Evolutionary conservation across 1,140 invertebrate genomes (phyloP).

Genomic region (Telenomus remus): DNA sequence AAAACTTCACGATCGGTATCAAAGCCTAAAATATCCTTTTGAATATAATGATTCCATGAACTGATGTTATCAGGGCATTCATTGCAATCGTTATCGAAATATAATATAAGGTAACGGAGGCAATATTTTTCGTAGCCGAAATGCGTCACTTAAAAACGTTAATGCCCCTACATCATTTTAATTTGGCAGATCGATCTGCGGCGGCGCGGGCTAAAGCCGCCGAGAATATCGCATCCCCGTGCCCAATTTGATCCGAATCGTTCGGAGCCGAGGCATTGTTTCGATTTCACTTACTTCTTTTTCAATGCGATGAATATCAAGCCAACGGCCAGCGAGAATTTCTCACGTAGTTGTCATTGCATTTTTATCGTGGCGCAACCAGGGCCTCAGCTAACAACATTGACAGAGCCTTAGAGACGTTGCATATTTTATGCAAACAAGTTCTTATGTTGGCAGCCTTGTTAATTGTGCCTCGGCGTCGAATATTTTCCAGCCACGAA

Average conservation of each 20-base stretch:
- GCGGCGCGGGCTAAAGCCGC: not conserved
- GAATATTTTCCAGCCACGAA: conserved; percentile 48
- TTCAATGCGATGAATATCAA: conserved; percentile 28
- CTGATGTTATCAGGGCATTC: too few species aligned
- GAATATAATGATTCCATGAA: too few species aligned
- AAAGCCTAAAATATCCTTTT: too few species aligned
- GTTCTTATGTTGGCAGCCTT: conserved; percentile 44
- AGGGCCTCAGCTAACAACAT: conserved; percentile 42
- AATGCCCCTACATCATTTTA: conserved; percentile 42
- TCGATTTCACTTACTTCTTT: conserved; percentile 44
- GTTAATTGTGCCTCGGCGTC: conserved; percentile 59
- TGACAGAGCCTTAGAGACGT: conserved; percentile 42
- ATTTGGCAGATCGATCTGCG: conserved; percentile 19
- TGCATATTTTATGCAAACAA: conserved; percentile 64
- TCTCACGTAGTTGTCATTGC: conserved; percentile 45
- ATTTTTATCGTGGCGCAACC: conserved; percentile 53
- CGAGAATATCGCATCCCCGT: conserved; percentile 3
- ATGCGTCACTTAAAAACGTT: not conserved
- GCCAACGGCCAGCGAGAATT: conserved; percentile 48
- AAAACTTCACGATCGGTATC: too few species aligned
- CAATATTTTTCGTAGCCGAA: not conserved
- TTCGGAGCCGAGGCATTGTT: conserved; percentile 26
- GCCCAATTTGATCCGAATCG: conserved; percentile 23
- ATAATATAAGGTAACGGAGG: conserved; percentile 7
- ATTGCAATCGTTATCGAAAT: too few species aligned